phyloP scores from a whole-genome alignment of 64 coral and sea anemone genomes.

The Montipora foliosa region DNA sequence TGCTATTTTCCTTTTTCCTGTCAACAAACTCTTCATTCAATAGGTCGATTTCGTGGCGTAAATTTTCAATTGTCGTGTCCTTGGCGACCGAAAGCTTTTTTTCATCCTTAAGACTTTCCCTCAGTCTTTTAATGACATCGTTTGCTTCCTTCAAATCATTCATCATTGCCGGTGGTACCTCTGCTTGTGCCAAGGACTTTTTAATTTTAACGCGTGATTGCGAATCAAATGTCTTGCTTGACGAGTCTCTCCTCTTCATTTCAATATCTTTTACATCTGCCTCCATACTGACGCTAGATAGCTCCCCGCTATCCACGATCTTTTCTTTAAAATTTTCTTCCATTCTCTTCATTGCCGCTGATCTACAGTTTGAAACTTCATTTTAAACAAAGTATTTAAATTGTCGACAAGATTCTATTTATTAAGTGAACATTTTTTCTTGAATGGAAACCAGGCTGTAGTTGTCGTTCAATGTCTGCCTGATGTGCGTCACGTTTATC shows the following conservation, averaged over 20 bases:
- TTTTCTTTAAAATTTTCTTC: neutral
- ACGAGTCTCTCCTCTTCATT: neutral
- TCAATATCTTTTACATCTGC: neutral
- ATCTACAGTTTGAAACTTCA: slow-evolving; percentile 10
- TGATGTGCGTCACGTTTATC: neutral
- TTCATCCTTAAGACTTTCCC: slow-evolving; percentile 66
- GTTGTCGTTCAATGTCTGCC: neutral
- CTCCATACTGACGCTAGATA: neutral
- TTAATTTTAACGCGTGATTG: neutral
- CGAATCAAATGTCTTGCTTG: neutral
- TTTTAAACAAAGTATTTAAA: neutral
- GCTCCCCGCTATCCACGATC: neutral
- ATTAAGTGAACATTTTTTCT: neutral
- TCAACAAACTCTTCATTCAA: slow-evolving; percentile 71
- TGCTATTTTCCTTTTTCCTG: slow-evolving; percentile 56
- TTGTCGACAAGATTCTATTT: neutral
- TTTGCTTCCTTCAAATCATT: slow-evolving; percentile 53
- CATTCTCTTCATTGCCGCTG: neutral
- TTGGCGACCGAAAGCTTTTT: slow-evolving; percentile 60
- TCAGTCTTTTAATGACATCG: slow-evolving; percentile 35
- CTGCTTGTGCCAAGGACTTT: neutral
- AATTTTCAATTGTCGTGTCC: slow-evolving; percentile 71
- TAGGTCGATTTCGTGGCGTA: slow-evolving; percentile 72
- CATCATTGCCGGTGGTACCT: neutral
- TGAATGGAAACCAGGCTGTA: neutral